Conservation (phyloP, 92 coral and sea anemone genomes). For the Actinostola sp. region DNA sequence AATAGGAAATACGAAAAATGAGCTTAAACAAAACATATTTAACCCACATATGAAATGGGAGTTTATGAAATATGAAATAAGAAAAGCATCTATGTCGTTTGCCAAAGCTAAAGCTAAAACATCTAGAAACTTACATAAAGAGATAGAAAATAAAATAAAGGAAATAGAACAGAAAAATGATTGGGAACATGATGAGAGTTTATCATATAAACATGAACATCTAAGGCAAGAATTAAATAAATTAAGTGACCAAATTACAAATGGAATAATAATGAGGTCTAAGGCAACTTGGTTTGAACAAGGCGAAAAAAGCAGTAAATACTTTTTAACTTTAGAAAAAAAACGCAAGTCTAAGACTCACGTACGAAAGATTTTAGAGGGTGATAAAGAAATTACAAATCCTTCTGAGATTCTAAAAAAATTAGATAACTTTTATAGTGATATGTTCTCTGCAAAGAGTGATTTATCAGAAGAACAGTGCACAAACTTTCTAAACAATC, state of each 20-base stretch:
- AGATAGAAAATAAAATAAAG: conserved; percentile 1
- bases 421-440: not conserved
- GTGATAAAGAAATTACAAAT: conserved; percentile 7
- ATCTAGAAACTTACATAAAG: not conserved
- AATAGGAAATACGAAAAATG: too few species aligned
- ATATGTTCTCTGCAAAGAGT: conserved; percentile 4
- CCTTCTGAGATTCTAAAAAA: not conserved
- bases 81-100: not conserved
- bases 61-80: too few species aligned
- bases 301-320: conserved; percentile 30
- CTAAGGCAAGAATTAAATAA: conserved; percentile 7
- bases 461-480: conserved; percentile 5
- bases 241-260: conserved; percentile 14
- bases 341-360: conserved; percentile 4
- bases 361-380: conserved; percentile 15
- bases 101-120: conserved; percentile 14
- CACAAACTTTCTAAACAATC: not conserved
- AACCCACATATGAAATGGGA: too few species aligned
- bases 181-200: conserved; percentile 6
- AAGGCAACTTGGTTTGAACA: conserved; percentile 45
- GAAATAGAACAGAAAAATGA: not conserved
- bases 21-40: too few species aligned
- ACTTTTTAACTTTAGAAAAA: conserved; percentile 20
- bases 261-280: conserved; percentile 18
- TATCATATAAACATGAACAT: not conserved